Conservation (phyloP, 2,113 vertebrate genomes). For the Raja brachyura region DNA sequence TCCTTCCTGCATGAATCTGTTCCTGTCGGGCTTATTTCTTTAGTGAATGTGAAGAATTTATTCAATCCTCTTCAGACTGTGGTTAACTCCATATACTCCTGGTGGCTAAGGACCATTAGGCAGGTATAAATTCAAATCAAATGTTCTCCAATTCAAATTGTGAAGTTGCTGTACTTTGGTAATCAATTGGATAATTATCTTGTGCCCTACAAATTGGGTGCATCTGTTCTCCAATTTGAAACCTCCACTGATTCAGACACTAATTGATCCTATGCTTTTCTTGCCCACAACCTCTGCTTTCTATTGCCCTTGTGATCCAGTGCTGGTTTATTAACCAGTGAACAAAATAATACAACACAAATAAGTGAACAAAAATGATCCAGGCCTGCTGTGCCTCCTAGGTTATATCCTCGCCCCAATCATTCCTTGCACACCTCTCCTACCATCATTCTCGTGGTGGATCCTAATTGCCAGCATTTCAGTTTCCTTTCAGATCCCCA, state of each 20-base stretch:
- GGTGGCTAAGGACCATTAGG: constrained; percentile 51
- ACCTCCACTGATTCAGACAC: too few species aligned
- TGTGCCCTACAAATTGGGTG: neutral
- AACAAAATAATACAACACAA: neutral
- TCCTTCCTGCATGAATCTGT: neutral
- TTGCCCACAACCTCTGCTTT: neutral
- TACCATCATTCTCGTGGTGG: neutral
- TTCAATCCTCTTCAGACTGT: constrained; percentile 46
- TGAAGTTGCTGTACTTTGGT: neutral
- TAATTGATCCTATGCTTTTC: neutral
- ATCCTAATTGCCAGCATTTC: neutral
- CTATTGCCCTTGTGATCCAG: neutral
- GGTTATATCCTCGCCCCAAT: neutral
- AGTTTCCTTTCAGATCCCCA: neutral
- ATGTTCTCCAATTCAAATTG: neutral
- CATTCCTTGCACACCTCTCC: neutral
- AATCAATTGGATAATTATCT: neutral
- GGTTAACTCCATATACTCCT: constrained; percentile 46
- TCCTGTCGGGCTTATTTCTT: constrained; percentile 20
- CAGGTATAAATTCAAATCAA: constrained; percentile 48
- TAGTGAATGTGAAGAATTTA: constrained; percentile 45
- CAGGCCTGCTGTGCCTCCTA: neutral
- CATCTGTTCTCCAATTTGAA: neutral
- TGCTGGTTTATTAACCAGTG: neutral
- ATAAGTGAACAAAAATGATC: neutral